Evolutionary conservation across 1,140 invertebrate genomes (phyloP).

Genomic region (Calephelis virginiensis): DNA sequence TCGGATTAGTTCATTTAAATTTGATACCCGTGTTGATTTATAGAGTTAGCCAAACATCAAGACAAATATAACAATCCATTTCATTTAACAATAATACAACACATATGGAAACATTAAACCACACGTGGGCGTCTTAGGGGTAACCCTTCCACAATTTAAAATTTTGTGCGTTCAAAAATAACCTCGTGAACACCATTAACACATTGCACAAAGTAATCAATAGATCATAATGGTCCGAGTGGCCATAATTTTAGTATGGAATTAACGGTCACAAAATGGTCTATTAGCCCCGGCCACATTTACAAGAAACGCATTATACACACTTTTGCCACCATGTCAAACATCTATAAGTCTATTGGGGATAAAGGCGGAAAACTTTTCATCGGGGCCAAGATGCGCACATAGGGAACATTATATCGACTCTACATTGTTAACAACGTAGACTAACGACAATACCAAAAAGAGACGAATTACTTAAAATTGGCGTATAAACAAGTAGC

Average conservation of each 20-base stretch:
- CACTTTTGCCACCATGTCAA: too few relatives aligned
- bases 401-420: too few relatives aligned
- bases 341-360: too few relatives aligned
- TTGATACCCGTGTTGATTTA: slow-evolving; percentile 10
- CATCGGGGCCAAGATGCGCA: too few relatives aligned
- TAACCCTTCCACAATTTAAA: neutral
- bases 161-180: slow-evolving; percentile 1
- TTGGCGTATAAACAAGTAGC: too few relatives aligned
- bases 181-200: neutral
- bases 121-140: neutral
- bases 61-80: slow-evolving; percentile 15
- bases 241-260: neutral
- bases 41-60: slow-evolving; percentile 16
- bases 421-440: too few relatives aligned
- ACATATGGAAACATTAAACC: slow-evolving; percentile 8
- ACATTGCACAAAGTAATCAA: neutral
- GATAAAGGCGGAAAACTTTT: too few relatives aligned
- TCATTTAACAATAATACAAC: slow-evolving; percentile 4
- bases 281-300: neutral
- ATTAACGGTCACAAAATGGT: neutral
- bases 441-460: too few relatives aligned
- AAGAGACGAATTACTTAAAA: too few relatives aligned
- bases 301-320: too few relatives aligned
- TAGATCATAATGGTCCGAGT: neutral
- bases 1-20: slow-evolving; percentile 1